These are phyloP conservation scores for Cardiocondyla obscurior DNA, from an alignment of 1,140 invertebrate species.

Conservation along the genomic window DNA sequence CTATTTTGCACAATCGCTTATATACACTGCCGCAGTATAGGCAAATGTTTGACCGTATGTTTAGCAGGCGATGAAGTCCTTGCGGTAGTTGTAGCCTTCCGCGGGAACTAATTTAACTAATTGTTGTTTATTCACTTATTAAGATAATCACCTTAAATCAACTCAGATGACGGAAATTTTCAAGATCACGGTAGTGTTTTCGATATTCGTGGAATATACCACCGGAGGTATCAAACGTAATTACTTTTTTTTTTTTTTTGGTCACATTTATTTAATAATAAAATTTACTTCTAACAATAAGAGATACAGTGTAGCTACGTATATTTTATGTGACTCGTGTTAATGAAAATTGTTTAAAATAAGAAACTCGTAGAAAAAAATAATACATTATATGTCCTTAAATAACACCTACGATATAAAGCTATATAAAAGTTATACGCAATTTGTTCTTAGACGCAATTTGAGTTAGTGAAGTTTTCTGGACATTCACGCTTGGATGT, in stretches of 20 bases:
- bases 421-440: background rate
- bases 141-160: background rate
- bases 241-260: background rate
- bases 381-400: background rate
- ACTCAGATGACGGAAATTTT: background rate
- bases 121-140: conserved; percentile 21
- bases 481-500: background rate
- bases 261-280: background rate
- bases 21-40: background rate
- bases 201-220: background rate
- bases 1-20: conserved; percentile 3
- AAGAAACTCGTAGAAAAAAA: conserved; percentile 12
- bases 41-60: conserved; percentile 15
- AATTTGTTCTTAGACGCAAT: background rate
- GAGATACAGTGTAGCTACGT: background rate
- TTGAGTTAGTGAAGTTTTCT: background rate
- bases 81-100: background rate
- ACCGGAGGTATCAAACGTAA: background rate
- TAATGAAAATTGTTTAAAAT: background rate
- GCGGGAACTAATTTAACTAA: conserved; percentile 16
- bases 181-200: background rate
- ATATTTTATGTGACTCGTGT: background rate
- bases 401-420: background rate
- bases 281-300: background rate
- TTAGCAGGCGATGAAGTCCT: conserved; percentile 2